Conservation (phyloP, 2,113 vertebrate genomes). For the Gyps fulvus region DNA sequence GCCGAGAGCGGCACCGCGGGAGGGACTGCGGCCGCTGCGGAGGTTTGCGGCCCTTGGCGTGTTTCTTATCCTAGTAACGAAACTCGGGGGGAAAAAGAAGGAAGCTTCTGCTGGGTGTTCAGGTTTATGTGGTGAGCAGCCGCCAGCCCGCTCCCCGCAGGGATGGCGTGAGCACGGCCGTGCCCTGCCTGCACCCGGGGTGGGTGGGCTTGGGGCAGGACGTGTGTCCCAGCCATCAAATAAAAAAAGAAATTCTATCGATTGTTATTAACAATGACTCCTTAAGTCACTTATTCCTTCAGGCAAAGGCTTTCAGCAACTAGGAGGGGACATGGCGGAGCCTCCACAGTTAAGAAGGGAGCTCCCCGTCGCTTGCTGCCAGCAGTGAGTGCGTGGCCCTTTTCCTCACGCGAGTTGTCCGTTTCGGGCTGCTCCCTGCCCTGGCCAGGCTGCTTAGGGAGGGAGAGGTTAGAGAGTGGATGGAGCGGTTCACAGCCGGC, state of each 20-base stretch:
- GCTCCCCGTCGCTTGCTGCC: background rate
- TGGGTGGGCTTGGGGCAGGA: background rate
- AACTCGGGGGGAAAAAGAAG: background rate
- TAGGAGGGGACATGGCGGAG: background rate
- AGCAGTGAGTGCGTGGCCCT: background rate
- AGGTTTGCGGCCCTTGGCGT: background rate
- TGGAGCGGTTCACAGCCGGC: background rate
- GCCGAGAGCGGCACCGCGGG: fast-evolving
- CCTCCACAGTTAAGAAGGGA: background rate
- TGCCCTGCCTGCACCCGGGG: background rate
- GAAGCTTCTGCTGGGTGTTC: background rate
- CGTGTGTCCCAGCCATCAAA: background rate
- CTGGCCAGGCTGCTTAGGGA: background rate
- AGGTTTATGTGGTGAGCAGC: background rate
- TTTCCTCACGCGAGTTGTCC: fast-evolving
- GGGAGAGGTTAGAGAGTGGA: background rate
- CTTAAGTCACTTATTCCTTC: background rate
- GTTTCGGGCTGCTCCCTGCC: background rate
- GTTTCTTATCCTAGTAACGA: background rate
- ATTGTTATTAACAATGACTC: background rate
- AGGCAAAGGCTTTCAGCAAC: background rate
- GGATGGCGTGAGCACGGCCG: fast-evolving
- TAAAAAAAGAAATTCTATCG: fast-evolving
- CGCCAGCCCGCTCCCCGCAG: background rate
- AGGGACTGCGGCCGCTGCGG: background rate